Evolutionary conservation across 2,797 vertebrate genomes (phyloP), one percentile per base, ranked within the genome.

Genomic region (Presbytis comata): DNA sequence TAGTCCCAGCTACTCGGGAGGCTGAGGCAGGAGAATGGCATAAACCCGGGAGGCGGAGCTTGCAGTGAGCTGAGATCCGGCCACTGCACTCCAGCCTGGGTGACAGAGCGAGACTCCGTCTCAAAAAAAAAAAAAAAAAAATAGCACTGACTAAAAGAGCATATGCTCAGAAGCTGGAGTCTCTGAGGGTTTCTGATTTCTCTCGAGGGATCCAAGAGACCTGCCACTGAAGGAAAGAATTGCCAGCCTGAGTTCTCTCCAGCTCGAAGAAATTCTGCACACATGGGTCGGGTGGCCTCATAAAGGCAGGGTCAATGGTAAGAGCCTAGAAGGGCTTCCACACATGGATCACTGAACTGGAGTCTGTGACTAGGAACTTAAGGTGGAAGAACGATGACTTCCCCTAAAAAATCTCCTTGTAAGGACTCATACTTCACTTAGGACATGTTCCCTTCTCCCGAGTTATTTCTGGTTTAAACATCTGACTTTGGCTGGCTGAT

Each of bases 191-290:
- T 39, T 67, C 17, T n/a, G 1, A 4, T 59, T 70, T 67, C 17
- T 75, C 57, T 22, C 36, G 14, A 36, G 21, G 8, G 16, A 11
- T 59, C 28, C 70, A n/a, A 81, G 50, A 36, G 59, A 79, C 24
- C 11, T 0, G 14, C 24, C 7, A 0, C 36, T 3, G 26, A 26
- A 26, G 41, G 11, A 53, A 16, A 26, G 14, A 74, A 39, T 16
- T 41, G 19, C n/a, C 21, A 33, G 0, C 3, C 44, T 30, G 13
- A 26, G 30, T 28, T 36, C 57, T 55, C 33, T n/a, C 30, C 3
- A 41, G 3, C n/a, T 33, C 1, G 21, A 67, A 93, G 61, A 91
- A 36, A 39, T 7, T 30, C 44, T 44, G 26, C n/a, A 41, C 26
- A 28, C 2, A 17, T 19, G 13, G 4, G 21, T 83, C 36, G 2